Evolutionary conservation across 2,888 invertebrate species (phyloP).

Genomic region (Alloscopus bannaensis): DNA sequence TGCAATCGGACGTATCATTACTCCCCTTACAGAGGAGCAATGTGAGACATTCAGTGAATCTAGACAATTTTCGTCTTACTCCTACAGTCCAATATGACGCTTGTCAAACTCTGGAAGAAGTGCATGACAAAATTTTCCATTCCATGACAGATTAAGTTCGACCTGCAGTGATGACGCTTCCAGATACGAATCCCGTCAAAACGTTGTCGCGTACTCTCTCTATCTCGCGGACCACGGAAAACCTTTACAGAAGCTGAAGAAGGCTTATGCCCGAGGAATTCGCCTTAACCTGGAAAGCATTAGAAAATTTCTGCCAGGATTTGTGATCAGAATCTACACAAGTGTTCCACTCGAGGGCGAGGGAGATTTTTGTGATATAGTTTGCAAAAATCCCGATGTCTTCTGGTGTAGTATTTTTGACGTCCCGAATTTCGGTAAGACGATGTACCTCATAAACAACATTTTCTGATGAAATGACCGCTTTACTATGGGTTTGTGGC

Average conservation of each 20-base stretch:
- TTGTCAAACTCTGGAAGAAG: no score
- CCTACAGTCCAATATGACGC: no score
- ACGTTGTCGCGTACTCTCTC: background rate
- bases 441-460: background rate
- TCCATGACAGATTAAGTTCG: no score
- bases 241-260: background rate
- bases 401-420: conserved; percentile 5
- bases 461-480: background rate
- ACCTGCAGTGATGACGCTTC: conserved; percentile 6
- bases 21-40: no score
- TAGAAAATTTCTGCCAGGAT: background rate
- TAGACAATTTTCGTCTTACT: no score
- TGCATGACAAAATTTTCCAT: no score
- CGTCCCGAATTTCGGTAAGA: background rate
- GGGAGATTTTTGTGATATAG: background rate
- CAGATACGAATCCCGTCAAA: background rate
- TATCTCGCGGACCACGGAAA: background rate
- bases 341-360: background rate
- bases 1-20: no score
- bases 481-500: no score
- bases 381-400: conserved; percentile 6
- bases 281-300: background rate
- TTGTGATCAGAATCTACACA: conserved; percentile 12
- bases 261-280: background rate
- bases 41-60: no score